Base-by-base conservation (phyloP, 2,888 invertebrate species). In the Alviniconcha strummeri region DNA sequence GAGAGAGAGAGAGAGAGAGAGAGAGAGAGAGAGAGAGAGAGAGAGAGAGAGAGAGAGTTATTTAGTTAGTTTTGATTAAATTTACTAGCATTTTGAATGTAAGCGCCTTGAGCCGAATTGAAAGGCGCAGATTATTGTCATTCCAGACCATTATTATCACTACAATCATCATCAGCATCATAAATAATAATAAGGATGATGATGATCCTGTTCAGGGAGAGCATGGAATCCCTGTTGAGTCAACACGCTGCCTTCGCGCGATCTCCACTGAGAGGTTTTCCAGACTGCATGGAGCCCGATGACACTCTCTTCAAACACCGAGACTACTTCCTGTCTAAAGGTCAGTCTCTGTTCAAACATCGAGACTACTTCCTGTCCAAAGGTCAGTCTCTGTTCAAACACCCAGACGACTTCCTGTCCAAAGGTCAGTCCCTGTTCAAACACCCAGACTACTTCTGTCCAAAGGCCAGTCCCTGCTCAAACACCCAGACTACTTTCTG, bases 191-290 rank as follows among this genome's bases (percentile, higher is more conserved):
- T 36, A 36, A 36, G 36, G 36, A 36, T 36, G 36, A 36, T 36
- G 36, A 36, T 36, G 36, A 36, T 72, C 79, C 56, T 81, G 67
- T 94, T 89, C 96, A 97, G 97, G 94, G 97, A 97, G 92, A 96
- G 96, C 71, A 96, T 97, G 96, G 97, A 97, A 94, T 94, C 96
- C 90, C 95, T 97, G 94, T 95, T 96, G 93, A 96, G 96, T 95
- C 96, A 96, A 91, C 96, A 96, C 91, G 96, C 96, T 91, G 96
- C 96, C 91, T 95, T 96, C 90, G 94, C 96, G 17, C 95, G 97
- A 90, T 95, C 97, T 87, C 96, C 97, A 79, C 96, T 97, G 81
- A n/a, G 80, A 17, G 82, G 64, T 6, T 82, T 75, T 67, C 88
- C 96, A 11, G 95, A 96, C 82, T 94, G 96, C 91, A 96, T 96